phyloP scores from a whole-genome alignment of 2,797 vertebrate genomes.

The Tenualosa ilisha region DNA sequence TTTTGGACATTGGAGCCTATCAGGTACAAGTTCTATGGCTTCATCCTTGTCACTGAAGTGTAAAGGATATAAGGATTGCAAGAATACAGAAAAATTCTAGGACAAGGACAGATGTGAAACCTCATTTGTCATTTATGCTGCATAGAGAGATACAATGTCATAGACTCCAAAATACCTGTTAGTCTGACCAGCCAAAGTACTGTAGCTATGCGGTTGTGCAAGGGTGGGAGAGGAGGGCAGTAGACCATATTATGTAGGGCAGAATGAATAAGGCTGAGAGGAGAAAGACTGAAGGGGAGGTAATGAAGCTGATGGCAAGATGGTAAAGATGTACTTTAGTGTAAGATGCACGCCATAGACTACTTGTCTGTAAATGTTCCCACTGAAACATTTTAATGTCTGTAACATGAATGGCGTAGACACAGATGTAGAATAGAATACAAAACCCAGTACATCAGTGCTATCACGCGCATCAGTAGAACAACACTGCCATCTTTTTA shows the following conservation, averaged over 20 bases:
- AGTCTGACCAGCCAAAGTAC: constrained; percentile 39
- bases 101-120: not conserved
- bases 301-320: constrained; percentile 48
- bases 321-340: not conserved
- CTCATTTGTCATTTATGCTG: not conserved
- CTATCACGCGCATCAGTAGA: not conserved
- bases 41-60: not conserved
- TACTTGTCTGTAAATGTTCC: not conserved
- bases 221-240: constrained; percentile 51
- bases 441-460: not conserved
- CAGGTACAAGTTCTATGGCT: not conserved
- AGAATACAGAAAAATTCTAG: not conserved
- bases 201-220: constrained; percentile 57
- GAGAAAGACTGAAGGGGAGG: constrained; percentile 33
- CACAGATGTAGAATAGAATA: too few relatives aligned
- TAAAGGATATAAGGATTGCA: not conserved
- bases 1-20: not conserved
- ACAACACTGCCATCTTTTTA: not conserved
- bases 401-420: not conserved
- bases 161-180: constrained; percentile 14
- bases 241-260: constrained; percentile 50
- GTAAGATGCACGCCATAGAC: not conserved
- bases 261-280: constrained; percentile 30
- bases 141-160: constrained; percentile 9
- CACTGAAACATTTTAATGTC: not conserved